Evolutionary conservation across 2,888 invertebrate species (phyloP).

Genomic region (Noctua comes): DNA sequence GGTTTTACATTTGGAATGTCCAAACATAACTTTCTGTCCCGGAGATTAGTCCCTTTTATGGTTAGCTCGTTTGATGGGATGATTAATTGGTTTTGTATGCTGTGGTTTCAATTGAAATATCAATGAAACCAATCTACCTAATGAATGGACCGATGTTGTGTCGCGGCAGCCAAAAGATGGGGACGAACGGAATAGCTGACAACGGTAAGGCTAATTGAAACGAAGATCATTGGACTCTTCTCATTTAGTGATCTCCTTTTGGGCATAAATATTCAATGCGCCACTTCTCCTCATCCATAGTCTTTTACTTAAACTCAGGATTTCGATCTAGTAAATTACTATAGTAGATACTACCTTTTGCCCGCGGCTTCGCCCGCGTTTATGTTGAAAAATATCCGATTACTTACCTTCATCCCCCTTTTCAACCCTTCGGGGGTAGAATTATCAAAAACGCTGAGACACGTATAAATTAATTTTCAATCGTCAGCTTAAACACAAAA

Average conservation of each 20-base stretch:
- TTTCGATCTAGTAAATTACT: background rate
- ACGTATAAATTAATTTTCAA: no score
- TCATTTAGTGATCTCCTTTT: background rate
- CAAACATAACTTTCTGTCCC: conserved; percentile 7
- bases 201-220: conserved; percentile 14
- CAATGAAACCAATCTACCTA: conserved; percentile 47
- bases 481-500: no score
- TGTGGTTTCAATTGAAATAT: conserved; percentile 31
- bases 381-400: no score
- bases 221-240: background rate
- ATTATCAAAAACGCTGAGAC: no score
- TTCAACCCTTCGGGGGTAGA: no score
- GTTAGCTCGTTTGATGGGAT: conserved; percentile 39
- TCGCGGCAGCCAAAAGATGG: background rate
- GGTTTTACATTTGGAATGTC: conserved; percentile 14
- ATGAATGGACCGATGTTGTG: conserved; percentile 31
- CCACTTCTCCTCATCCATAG: background rate
- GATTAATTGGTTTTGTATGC: conserved; percentile 46
- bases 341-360: background rate
- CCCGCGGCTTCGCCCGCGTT: no score
- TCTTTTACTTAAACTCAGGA: background rate
- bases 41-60: conserved; percentile 33
- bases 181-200: no score
- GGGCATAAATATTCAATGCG: no score
- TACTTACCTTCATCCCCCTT: no score